These are phyloP conservation scores for Petrocephalus sullivani DNA, from an alignment of 2,797 vertebrate genomes.

Conservation along the genomic window DNA sequence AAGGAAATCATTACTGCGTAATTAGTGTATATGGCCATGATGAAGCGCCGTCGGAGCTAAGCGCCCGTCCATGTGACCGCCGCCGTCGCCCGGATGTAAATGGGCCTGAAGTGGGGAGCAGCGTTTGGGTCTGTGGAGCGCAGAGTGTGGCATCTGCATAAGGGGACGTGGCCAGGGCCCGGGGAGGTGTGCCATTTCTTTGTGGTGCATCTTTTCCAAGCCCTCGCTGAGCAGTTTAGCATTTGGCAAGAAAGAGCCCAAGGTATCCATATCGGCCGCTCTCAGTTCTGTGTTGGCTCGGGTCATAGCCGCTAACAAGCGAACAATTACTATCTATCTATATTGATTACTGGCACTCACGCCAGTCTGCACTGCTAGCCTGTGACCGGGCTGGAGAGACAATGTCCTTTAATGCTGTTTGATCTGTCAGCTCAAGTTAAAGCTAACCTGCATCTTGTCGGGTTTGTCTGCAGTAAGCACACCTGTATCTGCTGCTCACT, in stretches of 20 bases:
- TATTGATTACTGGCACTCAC: slow-evolving; percentile 17
- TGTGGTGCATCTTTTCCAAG: background rate
- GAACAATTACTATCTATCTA: slow-evolving; percentile 14
- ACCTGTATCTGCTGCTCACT: background rate
- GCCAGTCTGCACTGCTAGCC: background rate
- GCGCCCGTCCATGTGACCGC: slow-evolving; percentile 25
- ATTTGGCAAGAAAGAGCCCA: background rate
- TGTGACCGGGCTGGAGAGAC: background rate
- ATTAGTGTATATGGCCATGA: slow-evolving; percentile 41
- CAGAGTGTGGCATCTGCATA: background rate
- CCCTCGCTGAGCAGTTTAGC: background rate
- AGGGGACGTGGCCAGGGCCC: background rate
- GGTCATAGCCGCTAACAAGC: background rate
- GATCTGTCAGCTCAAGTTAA: background rate
- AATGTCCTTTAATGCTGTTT: background rate
- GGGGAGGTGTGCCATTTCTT: background rate
- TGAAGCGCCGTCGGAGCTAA: slow-evolving; percentile 32
- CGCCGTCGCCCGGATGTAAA: background rate
- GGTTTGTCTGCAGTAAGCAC: background rate
- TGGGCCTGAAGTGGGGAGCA: background rate
- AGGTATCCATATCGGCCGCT: background rate
- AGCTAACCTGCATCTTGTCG: background rate
- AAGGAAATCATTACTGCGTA: slow-evolving; percentile 45
- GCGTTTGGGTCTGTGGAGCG: background rate
- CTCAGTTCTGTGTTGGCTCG: background rate